These are phyloP conservation scores for Centruroides vittatus DNA, from an alignment of 1,140 invertebrate species.

Conservation along the genomic window DNA sequence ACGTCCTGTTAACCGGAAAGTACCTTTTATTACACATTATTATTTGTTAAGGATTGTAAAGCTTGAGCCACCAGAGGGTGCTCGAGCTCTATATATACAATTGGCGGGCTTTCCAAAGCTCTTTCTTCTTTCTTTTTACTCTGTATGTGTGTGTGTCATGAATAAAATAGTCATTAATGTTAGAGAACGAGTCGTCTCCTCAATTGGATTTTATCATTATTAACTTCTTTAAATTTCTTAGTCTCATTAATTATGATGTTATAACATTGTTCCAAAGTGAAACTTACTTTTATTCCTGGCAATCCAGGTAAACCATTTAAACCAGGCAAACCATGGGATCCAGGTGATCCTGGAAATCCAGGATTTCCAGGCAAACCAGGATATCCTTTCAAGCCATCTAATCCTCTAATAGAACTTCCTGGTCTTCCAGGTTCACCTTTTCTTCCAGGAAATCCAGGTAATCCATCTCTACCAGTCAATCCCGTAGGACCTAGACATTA, in stretches of 20 bases:
- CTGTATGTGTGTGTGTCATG: too few species aligned
- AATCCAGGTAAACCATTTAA: slow-evolving; percentile 10
- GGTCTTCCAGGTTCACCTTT: slow-evolving; percentile 10
- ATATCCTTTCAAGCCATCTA: slow-evolving; percentile 13
- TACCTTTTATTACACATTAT: too few species aligned
- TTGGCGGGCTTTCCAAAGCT: too few species aligned
- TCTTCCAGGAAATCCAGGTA: slow-evolving; percentile 9
- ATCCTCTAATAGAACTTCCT: slow-evolving; percentile 8
- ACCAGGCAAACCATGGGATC: slow-evolving; percentile 47
- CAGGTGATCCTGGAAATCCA: slow-evolving; percentile 26
- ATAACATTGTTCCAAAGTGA: not conserved
- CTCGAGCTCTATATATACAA: too few species aligned
- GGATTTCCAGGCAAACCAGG: slow-evolving; percentile 10
- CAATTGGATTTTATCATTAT: too few species aligned
- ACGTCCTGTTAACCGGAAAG: too few species aligned
- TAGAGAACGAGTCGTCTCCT: too few species aligned
- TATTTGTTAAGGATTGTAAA: too few species aligned
- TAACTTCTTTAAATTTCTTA: not conserved
- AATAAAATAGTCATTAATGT: too few species aligned
- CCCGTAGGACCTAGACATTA: slow-evolving; percentile 26
- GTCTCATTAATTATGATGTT: not conserved
- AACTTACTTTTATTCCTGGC: slow-evolving; percentile 7
- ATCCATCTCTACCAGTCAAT: slow-evolving; percentile 34
- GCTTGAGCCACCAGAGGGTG: too few species aligned
- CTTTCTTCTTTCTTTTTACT: too few species aligned